Evolutionary conservation across 2,797 vertebrate species (phyloP), one percentile per base, ranked within the genome.

Genomic region (Nannoperca obscura): DNA sequence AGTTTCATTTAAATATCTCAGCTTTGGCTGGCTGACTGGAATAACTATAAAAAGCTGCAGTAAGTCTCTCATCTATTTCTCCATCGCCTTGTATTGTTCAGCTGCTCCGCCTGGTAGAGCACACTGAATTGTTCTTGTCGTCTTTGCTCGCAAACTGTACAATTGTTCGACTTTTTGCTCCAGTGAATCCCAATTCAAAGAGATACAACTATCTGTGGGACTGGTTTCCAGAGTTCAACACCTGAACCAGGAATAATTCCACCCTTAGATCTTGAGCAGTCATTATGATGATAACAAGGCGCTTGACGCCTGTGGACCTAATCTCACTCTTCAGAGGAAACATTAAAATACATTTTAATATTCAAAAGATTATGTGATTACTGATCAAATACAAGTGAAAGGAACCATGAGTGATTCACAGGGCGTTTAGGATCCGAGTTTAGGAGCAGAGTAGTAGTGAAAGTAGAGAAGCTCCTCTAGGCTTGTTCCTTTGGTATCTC

Each of bases 361-460:
- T 76, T 74, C 4, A 80, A 74, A 65, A 67, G 50, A 69, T 66
- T 19, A 14, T 14, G 49, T 65, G 69, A 81, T 44, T 76, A 70
- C 49, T 12, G 36, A 68, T 80, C 60, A 80, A 82, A 80, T 54
- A 46, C 38, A 71, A 40, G 67, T 60, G 15, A 47, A 76, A 71
- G 5, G 49, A 64, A 76, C 57, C 1, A 8, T 19, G 74, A 68
- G 44, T 52, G 73, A 78, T 53, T 54, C 42, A n/a, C 5, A 0
- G 42, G 17, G 38, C 20, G 40, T 77, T 54, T 2, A 17, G 54
- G 42, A 77, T 66, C 49, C 40, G n/a, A n/a, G n/a, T n/a, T n/a
- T n/a, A n/a, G n/a, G n/a, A n/a, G 40, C 34, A 27, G 13, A 71
- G 71, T 24, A 54, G 34, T 47, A 27, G 24, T 71, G 15, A 78